phyloP scores from a whole-genome alignment of 2,888 invertebrate genomes.

The Apantesis nais region DNA sequence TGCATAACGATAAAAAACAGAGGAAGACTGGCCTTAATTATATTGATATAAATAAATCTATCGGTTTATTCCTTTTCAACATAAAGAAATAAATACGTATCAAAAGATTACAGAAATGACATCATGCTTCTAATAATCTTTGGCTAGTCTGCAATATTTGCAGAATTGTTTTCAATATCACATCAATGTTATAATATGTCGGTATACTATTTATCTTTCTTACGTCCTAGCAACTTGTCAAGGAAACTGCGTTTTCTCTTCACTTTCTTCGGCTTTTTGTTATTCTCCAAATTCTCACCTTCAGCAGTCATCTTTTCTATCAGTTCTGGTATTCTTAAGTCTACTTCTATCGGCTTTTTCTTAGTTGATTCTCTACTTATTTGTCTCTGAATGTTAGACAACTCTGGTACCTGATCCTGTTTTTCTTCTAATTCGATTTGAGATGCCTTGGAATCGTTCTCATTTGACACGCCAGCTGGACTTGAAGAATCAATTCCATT shows the following conservation, averaged over 20 bases:
- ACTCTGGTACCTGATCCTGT: constrained; percentile 74
- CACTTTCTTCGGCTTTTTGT: constrained; percentile 70
- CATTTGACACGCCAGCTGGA: constrained; percentile 44
- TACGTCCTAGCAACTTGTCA: constrained; percentile 79
- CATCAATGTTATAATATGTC: constrained; percentile 52
- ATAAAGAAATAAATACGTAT: constrained; percentile 58
- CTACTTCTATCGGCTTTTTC: constrained; percentile 60
- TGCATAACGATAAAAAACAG: constrained; percentile 79
- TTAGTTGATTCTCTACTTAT: constrained; percentile 67
- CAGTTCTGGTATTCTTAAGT: constrained; percentile 75
- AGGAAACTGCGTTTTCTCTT: constrained; percentile 81
- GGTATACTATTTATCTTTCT: constrained; percentile 67
- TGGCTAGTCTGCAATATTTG: constrained; percentile 70
- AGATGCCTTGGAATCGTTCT: constrained; percentile 64
- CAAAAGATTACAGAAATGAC: constrained; percentile 71
- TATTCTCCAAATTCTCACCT: constrained; percentile 67
- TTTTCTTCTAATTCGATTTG: constrained; percentile 72
- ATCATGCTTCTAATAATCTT: constrained; percentile 76
- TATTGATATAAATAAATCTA: constrained; percentile 64
- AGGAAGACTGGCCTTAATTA: constrained; percentile 76
- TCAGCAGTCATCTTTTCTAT: constrained; percentile 76
- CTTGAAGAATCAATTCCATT: constrained; percentile 61
- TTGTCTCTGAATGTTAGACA: constrained; percentile 66
- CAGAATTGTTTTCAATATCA: constrained; percentile 60
- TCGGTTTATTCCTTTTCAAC: constrained; percentile 52